Base-by-base conservation (phyloP, 2,888 invertebrate species). In the Rhagonycha lutea region DNA sequence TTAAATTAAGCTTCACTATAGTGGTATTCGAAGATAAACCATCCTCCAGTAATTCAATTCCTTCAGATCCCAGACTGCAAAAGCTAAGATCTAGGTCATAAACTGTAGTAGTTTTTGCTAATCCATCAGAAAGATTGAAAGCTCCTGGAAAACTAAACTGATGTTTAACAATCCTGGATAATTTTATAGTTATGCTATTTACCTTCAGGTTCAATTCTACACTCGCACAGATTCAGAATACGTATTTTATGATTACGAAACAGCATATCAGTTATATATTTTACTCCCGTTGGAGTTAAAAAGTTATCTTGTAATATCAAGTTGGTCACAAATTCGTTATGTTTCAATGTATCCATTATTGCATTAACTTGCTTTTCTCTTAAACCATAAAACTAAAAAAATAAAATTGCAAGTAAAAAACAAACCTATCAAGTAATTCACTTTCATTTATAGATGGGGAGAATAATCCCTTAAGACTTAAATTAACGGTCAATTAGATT, bases 41-140 rank as follows among this genome's bases (percentile, higher is more conserved):
- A 0, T 77, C 79, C 28, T 84, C 82, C 10, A 90, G 75, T 9
- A 81, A 68, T 14, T 76, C 73, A 11, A 90, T 76, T 7, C 90
- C 90, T 26, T 87, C 84, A 75, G 88, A 87, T 4, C 87, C 88
- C 47, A 91, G 82, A 70, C 87, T 84, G 79, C 90, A 90, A 76
- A 82, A 84, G 77, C 88, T 88, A 12, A 90, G 83, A 83, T 89
- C 88, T 10, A 90, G 76, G 23, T 85, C 84, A 61, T 74, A 79
- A 14, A 90, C 78, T 2, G 82, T 81, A 24, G 83, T 81, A n/a
- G 86, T 86, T 0, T 73, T 76, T 2, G 81, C 79, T 24, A 90
- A 80, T 2, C 88, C 88, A 7, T 86, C 83, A 12, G 81, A 80
- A 7, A 90, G 80, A 72, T 79, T 83, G 68, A 84, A 81, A 2